Conservation (phyloP, 2,888 invertebrate genomes). For the Parascotia fuliginaria region DNA sequence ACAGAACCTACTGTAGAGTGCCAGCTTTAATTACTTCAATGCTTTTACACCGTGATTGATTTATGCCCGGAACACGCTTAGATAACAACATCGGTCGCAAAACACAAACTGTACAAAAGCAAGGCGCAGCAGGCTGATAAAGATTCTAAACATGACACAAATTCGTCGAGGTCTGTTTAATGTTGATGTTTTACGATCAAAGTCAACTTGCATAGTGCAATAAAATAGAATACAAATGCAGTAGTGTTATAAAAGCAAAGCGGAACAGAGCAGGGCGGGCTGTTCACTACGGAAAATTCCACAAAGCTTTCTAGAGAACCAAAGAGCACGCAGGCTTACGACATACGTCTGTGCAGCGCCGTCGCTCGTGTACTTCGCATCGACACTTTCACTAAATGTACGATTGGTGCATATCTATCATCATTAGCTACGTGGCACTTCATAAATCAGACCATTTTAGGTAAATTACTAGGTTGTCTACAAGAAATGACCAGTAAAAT, state of each 20-base stretch:
- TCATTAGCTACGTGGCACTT: neutral
- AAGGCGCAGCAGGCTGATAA: constrained; percentile 17
- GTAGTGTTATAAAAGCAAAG: constrained; percentile 43
- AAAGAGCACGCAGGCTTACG: constrained; percentile 61
- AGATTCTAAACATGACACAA: constrained; percentile 34
- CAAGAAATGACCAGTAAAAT: no score
- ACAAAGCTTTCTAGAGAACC: constrained; percentile 72
- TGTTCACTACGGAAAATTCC: constrained; percentile 63
- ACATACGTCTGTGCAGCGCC: constrained; percentile 52
- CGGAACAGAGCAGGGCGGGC: constrained; percentile 46
- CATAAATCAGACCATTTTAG: no score
- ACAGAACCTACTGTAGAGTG: constrained; percentile 47
- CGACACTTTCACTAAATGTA: constrained; percentile 75
- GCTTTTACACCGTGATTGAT: constrained; percentile 35
- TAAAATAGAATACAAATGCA: constrained; percentile 35
- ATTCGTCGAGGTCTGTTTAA: constrained; percentile 20
- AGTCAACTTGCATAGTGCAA: constrained; percentile 19
- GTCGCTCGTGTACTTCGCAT: constrained; percentile 40
- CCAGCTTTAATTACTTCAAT: constrained; percentile 53
- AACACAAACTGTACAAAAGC: constrained; percentile 17
- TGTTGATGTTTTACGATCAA: constrained; percentile 22
- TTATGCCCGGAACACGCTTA: constrained; percentile 28
- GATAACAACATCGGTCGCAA: constrained; percentile 17
- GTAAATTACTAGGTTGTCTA: no score
- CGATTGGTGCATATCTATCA: constrained; percentile 37